These are phyloP conservation scores for Monopis laevigella DNA, from an alignment of 2,888 invertebrate species.

Conservation along the genomic window DNA sequence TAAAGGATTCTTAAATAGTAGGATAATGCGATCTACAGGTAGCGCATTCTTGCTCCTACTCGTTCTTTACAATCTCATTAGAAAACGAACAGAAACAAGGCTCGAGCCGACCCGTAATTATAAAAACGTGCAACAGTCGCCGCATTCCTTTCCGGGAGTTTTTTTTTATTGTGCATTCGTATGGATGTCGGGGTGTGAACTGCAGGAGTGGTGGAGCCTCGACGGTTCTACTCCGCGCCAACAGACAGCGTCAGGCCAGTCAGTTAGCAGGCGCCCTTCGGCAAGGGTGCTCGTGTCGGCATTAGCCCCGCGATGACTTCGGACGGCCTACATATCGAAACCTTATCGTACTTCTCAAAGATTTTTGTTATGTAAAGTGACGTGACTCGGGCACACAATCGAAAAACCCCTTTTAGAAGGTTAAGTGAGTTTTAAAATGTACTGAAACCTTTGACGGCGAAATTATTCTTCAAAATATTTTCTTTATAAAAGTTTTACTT, in stretches of 20 bases:
- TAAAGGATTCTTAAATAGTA: conserved; percentile 26
- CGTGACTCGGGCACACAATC: not conserved
- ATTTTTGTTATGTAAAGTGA: conserved; percentile 4
- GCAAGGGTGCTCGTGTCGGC: conserved; percentile 4
- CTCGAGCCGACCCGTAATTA: conserved; percentile 13
- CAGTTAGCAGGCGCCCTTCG: conserved; percentile 11
- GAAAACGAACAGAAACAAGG: conserved; percentile 30
- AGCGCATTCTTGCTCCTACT: conserved; percentile 25
- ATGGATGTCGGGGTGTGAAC: conserved; percentile 23
- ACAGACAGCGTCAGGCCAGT: not conserved
- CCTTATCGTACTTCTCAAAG: not conserved
- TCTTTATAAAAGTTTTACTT: not conserved
- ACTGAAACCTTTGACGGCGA: conserved; percentile 6
- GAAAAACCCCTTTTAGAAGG: not conserved
- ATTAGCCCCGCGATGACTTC: conserved; percentile 5
- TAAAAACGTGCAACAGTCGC: conserved; percentile 30
- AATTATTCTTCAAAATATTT: not conserved
- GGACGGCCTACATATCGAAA: conserved; percentile 3
- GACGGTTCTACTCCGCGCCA: not conserved
- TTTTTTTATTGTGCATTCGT: conserved; percentile 54
- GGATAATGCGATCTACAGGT: conserved; percentile 27
- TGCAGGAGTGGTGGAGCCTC: not conserved
- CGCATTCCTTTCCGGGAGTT: conserved; percentile 37
- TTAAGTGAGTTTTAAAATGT: conserved; percentile 9
- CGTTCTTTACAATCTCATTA: conserved; percentile 24